Evolutionary conservation across 2,888 invertebrate genomes (phyloP).

Genomic region (Mayetiola destructor): DNA sequence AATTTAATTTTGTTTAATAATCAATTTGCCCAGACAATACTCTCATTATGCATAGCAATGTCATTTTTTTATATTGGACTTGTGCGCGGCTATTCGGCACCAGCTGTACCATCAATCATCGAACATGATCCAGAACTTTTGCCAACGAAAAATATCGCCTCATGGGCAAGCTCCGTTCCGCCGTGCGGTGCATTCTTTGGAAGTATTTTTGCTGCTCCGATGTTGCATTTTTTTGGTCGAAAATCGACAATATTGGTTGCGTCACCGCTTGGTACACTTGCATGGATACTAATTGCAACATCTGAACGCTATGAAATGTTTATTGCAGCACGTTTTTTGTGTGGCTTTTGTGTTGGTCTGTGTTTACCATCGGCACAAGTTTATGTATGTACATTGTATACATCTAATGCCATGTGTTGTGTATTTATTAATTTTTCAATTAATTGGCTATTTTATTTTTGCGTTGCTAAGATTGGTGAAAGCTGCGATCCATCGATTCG

Average conservation of each 20-base stretch:
- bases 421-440: background rate
- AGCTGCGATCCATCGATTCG: conserved; percentile 48
- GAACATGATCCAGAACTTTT: conserved; percentile 35
- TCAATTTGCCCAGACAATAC: conserved; percentile 35
- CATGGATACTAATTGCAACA: conserved; percentile 44
- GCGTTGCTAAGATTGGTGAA: conserved; percentile 41
- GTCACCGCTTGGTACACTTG: conserved; percentile 38
- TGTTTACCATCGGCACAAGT: conserved; percentile 46
- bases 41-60: conserved; percentile 42
- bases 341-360: conserved; percentile 47
- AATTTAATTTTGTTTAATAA: background rate
- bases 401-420: background rate
- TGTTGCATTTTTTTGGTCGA: conserved; percentile 42
- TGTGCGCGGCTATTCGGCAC: conserved; percentile 44
- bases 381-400: conserved; percentile 38
- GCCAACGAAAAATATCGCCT: conserved; percentile 37
- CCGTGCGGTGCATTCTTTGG: conserved; percentile 44
- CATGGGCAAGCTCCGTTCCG: conserved; percentile 44
- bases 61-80: conserved; percentile 45
- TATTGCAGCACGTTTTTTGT: conserved; percentile 40
- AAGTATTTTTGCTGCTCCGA: conserved; percentile 39
- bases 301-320: conserved; percentile 37
- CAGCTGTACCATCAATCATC: conserved; percentile 42
- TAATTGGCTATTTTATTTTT: background rate
- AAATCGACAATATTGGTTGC: conserved; percentile 38